These are phyloP conservation scores for Lagria hirta DNA, from an alignment of 2,888 invertebrate genomes.

Conservation along the genomic window DNA sequence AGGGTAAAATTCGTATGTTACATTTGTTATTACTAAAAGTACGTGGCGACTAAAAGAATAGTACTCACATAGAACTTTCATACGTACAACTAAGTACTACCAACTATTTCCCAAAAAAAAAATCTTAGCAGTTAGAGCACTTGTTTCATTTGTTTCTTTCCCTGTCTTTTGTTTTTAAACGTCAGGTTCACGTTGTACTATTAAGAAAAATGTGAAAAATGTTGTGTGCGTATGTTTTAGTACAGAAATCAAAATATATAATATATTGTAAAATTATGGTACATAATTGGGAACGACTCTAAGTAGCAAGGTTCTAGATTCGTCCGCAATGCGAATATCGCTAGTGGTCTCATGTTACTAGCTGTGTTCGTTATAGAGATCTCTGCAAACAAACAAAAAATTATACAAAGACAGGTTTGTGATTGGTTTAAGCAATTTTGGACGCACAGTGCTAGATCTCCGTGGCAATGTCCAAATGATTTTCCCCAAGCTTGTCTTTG, in stretches of 20 bases:
- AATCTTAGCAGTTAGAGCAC: constrained; percentile 2
- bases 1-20: constrained; percentile 48
- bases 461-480: too few species aligned
- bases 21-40: constrained; percentile 37
- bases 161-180: constrained; percentile 21
- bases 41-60: constrained; percentile 12
- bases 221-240: constrained; percentile 55
- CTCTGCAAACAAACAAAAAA: constrained; percentile 45
- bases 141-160: constrained; percentile 7
- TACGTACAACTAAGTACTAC: too few species aligned
- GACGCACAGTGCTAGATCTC: too few species aligned
- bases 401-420: constrained; percentile 33
- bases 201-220: constrained; percentile 49
- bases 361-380: constrained; percentile 54
- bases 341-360: constrained; percentile 54
- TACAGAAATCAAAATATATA: constrained; percentile 52
- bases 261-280: constrained; percentile 47
- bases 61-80: too few species aligned
- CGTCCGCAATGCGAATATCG: constrained; percentile 52
- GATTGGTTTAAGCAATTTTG: constrained; percentile 8
- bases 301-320: constrained; percentile 49
- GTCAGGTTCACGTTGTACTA: constrained; percentile 47
- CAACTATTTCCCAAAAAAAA: constrained; percentile 1
- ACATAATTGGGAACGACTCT: constrained; percentile 51
- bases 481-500: constrained; percentile 23